phyloP scores from a whole-genome alignment of 2,797 vertebrate species.

The Sebastes aleutianus region DNA sequence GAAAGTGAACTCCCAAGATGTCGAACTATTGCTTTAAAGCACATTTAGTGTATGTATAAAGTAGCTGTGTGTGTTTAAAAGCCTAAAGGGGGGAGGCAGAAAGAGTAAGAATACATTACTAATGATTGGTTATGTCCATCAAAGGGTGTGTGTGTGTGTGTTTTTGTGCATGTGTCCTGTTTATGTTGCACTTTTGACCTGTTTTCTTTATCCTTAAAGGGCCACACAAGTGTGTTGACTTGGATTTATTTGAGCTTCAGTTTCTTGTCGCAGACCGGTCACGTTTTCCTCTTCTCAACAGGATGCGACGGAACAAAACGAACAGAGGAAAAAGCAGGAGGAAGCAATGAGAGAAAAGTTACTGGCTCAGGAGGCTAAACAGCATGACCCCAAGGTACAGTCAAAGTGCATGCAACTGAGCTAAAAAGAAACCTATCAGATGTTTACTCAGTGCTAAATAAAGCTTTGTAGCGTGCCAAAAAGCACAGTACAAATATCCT shows the following conservation, averaged over 20 bases:
- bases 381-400: conserved; percentile 85
- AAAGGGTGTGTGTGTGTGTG: conserved; percentile 1
- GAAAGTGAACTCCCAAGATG: neutral
- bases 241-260: conserved; percentile 16
- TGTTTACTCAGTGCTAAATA: conserved; percentile 53
- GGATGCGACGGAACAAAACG: conserved; percentile 93
- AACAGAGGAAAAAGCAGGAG: conserved; percentile 94
- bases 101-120: neutral
- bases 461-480: conserved; percentile 24
- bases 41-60: neutral
- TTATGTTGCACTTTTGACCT: conserved; percentile 29
- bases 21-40: neutral
- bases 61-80: neutral
- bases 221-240: conserved; percentile 4
- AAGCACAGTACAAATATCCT: conserved; percentile 21
- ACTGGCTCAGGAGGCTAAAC: conserved; percentile 94
- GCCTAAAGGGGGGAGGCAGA: neutral
- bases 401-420: conserved; percentile 3
- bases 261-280: conserved; percentile 24
- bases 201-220: conserved; percentile 9
- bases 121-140: conserved; percentile 11
- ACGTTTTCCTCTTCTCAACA: conserved; percentile 66
- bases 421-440: conserved; percentile 31
- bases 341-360: conserved; percentile 93
- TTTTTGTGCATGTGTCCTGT: conserved; percentile 5